Percentiles rank a stretch among this genome's conserved stretches.
phyloP scores from a whole-genome alignment of 2,797 vertebrate genomes.

The Spheniscus humboldti region DNA sequence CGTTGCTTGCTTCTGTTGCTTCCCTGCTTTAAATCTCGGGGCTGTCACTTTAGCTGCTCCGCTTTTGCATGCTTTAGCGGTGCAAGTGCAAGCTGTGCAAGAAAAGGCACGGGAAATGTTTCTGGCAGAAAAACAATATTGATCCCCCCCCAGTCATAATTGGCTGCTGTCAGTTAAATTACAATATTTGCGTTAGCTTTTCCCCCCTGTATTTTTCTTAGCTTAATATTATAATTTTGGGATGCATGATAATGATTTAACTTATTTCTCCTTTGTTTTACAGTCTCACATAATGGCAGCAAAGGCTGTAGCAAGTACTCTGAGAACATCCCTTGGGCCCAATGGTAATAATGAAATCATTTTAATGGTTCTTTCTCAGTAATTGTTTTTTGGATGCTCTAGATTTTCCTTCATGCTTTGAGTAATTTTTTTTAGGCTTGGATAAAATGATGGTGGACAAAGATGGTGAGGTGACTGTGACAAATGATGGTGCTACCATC shows the following conservation, averaged over 20 bases:
- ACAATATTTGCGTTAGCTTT: rapidly evolving
- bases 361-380: neutral
- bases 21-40: rapidly evolving
- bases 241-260: neutral
- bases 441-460: slow-evolving; percentile 99
- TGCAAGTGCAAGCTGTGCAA: too few relatives aligned
- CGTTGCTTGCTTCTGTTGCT: rapidly evolving
- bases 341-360: slow-evolving; percentile 79
- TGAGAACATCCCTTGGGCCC: slow-evolving; percentile 94
- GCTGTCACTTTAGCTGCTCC: neutral
- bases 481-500: slow-evolving; percentile 97
- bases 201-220: rapidly evolving
- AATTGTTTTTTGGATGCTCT: neutral
- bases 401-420: neutral
- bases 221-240: rapidly evolving
- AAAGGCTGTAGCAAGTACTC: slow-evolving; percentile 93
- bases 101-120: neutral
- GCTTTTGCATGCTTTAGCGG: neutral
- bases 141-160: too few relatives aligned
- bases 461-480: slow-evolving; percentile 97
- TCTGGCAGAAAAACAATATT: neutral
- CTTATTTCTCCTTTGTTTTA: slow-evolving; percentile 34
- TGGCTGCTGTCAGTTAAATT: neutral
- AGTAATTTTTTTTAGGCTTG: slow-evolving; percentile 76
- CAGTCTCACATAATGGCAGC: slow-evolving; percentile 99